phyloP scores from a whole-genome alignment of 2,888 invertebrate species.

The Timandra comae region DNA sequence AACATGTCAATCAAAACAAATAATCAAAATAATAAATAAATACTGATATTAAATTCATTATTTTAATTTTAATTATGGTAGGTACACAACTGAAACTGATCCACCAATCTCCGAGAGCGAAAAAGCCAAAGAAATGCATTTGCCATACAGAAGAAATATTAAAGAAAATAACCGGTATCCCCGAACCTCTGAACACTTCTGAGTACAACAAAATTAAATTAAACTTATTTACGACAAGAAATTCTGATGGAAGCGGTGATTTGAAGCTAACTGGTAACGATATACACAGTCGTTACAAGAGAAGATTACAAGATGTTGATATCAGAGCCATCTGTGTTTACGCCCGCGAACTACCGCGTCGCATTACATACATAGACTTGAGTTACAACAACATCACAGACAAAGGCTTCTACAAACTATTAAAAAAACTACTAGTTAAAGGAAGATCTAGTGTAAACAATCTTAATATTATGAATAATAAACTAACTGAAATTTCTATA shows the following conservation, averaged over 20 bases:
- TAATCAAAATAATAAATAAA: no score
- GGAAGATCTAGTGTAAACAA: conserved; percentile 63
- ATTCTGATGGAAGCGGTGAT: conserved; percentile 70
- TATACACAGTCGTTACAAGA: conserved; percentile 55
- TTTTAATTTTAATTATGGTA: no score
- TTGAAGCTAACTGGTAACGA: conserved; percentile 73
- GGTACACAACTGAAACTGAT: not conserved
- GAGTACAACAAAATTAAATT: conserved; percentile 50
- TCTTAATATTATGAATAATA: conserved; percentile 76
- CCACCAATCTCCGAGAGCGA: conserved; percentile 11
- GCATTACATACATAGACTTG: conserved; percentile 71
- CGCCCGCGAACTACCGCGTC: conserved; percentile 46
- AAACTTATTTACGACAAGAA: conserved; percentile 66
- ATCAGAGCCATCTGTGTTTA: conserved; percentile 69
- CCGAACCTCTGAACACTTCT: conserved; percentile 24
- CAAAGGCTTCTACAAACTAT: conserved; percentile 56
- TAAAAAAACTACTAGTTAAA: conserved; percentile 58
- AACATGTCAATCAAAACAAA: no score
- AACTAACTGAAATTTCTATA: conserved; percentile 63
- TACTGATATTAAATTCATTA: no score
- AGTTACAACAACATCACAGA: conserved; percentile 77
- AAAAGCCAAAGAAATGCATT: conserved; percentile 37
- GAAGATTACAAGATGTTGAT: conserved; percentile 64
- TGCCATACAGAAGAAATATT: conserved; percentile 41
- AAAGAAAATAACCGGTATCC: conserved; percentile 38